Evolutionary conservation across 2,113 vertebrate species (phyloP).

Genomic region (Nettapus auritus): DNA sequence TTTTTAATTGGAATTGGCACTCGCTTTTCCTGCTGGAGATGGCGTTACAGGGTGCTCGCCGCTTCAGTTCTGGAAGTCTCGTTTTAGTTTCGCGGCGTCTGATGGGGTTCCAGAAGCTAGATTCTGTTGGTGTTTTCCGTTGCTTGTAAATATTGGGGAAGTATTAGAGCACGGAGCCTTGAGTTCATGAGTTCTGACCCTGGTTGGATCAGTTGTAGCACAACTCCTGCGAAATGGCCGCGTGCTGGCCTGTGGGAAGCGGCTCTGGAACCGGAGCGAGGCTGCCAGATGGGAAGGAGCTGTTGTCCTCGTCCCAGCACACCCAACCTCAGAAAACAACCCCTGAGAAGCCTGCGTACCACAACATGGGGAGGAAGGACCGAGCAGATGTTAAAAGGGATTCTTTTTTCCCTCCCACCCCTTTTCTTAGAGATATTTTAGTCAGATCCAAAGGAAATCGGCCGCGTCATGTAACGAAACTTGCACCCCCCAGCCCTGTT

Average conservation of each 20-base stretch:
- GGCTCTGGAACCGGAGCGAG: background rate
- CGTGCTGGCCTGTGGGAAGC: background rate
- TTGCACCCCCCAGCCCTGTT: background rate
- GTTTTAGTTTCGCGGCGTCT: background rate
- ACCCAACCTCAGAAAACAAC: background rate
- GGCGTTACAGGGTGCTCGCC: background rate
- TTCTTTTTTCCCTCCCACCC: background rate
- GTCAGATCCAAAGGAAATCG: background rate
- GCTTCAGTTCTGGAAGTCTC: background rate
- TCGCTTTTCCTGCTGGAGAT: slow-evolving; percentile 9
- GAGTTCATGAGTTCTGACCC: background rate
- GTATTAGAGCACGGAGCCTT: background rate
- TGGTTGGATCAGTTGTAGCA: background rate
- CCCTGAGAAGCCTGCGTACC: rapidly evolving
- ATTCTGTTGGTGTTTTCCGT: background rate
- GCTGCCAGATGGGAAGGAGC: background rate
- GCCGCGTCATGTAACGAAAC: background rate
- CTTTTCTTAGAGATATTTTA: background rate
- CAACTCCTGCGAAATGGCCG: background rate
- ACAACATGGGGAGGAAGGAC: background rate
- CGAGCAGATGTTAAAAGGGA: background rate
- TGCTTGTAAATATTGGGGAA: background rate
- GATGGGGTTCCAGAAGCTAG: background rate
- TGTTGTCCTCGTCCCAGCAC: background rate
- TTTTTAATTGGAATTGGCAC: background rate